Conservation (phyloP, 2,888 invertebrate species). For the Pristionchus maxplancki region DNA sequence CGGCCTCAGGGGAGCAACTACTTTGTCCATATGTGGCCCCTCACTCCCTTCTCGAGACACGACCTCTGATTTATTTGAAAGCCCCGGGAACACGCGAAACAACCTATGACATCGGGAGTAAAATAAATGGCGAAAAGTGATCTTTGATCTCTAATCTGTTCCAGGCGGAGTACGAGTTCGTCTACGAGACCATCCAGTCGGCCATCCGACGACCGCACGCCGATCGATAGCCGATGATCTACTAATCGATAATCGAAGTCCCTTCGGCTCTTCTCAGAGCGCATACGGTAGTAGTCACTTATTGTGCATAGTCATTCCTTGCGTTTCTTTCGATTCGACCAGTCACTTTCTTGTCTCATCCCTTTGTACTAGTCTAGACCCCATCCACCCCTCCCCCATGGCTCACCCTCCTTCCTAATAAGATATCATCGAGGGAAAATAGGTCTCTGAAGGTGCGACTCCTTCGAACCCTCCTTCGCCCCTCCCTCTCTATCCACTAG, state of each 20-base stretch:
- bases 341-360: background rate
- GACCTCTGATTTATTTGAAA: conserved; percentile 21
- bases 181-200: conserved; percentile 79
- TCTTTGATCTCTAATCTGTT: conserved; percentile 58
- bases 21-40: background rate
- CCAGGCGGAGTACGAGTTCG: conserved; percentile 80
- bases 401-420: background rate
- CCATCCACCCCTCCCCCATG: background rate
- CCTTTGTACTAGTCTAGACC: background rate
- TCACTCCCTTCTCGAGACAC: background rate
- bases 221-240: conserved; percentile 19
- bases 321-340: background rate
- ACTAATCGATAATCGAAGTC: background rate
- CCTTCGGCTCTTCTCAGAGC: background rate
- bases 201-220: conserved; percentile 69
- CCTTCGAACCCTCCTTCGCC: background rate
- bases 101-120: background rate
- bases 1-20: conserved; percentile 1
- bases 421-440: background rate
- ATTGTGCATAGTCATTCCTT: background rate
- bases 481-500: background rate
- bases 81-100: conserved; percentile 6
- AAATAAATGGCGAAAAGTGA: background rate
- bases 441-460: background rate
- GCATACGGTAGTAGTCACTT: conserved; percentile 2